phyloP scores from a whole-genome alignment of 2,113 vertebrate species.

The Poeciliopsis occidentalis region DNA sequence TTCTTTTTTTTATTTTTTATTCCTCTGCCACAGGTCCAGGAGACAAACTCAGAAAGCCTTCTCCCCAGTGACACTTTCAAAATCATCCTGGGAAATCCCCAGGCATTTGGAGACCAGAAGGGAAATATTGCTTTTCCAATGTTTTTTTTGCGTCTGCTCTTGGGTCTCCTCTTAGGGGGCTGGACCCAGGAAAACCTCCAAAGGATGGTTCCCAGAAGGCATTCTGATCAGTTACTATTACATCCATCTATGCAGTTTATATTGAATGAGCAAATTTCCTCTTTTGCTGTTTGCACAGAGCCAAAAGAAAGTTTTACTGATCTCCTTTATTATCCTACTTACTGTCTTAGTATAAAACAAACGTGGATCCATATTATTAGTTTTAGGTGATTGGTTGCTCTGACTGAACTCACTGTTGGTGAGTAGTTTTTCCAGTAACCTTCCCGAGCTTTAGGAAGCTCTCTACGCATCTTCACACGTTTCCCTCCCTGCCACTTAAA shows the following conservation, averaged over 20 bases:
- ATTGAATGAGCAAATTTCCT: neutral
- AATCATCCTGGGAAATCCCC: neutral
- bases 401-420: no score
- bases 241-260: neutral
- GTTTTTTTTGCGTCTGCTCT: neutral
- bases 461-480: no score
- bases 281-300: neutral
- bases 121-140: neutral
- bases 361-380: no score
- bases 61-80: neutral
- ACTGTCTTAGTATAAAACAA: no score
- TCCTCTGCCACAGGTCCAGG: no score
- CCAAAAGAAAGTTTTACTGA: neutral
- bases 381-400: no score
- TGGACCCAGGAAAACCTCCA: neutral
- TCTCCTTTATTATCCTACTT: no score
- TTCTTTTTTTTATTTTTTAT: no score
- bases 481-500: no score
- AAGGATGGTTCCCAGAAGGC: neutral
- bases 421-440: no score
- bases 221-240: neutral
- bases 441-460: no score
- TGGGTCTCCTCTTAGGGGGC: neutral
- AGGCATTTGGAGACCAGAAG: neutral
- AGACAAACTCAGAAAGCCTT: neutral